Base-by-base conservation (phyloP, 2,797 vertebrate genomes). In the Streptopelia turtur region DNA sequence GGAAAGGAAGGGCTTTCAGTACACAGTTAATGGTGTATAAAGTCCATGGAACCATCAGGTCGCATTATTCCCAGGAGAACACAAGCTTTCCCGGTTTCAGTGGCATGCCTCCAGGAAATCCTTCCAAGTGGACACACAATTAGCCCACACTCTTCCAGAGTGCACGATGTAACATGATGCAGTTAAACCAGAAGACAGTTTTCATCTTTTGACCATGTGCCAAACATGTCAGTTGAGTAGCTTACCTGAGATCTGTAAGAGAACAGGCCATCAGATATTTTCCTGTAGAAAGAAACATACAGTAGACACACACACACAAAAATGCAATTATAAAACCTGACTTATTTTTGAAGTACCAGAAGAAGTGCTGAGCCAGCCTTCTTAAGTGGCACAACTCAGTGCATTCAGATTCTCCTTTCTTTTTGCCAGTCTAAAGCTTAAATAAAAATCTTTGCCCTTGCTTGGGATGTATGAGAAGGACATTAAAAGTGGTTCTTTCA, bases 161-260 rank as follows among this genome's bases (percentile, higher is more conserved):
- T 79, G 66, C 91, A 47, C 31, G 14, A 65, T 89, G 94, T 94
- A 96, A 96, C 69, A 49, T 86, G 94, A 95, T 93, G 89, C 94
- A 95, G 83, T 92, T 94, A 87, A 94, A 94, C 52, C 77, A 95
- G 80, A 89, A 78, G 77, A 94, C 52, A 53, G 83, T 93, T 94
- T 90, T 92, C 88, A 87, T 96, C 94, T 89, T 82, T 87, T 93
- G 91, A 95, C 90, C 89, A 76, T 92, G 53, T 94, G 91, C 94
- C 93, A 91, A 47, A 70, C 52, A 6, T 71, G 70, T 88, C 91
- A 91, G 60, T 89, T 88, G 89, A 82, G 63, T 52, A 80, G 80
- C 81, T 93, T 90, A 94, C 93, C 91, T 94, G 95, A 89, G 86
- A 47, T 83, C 72, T 45, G 35, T 52, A 84, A 66, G 68, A 70